Conservation (phyloP, 2,113 vertebrate genomes). For the Pelecanus crispus region DNA sequence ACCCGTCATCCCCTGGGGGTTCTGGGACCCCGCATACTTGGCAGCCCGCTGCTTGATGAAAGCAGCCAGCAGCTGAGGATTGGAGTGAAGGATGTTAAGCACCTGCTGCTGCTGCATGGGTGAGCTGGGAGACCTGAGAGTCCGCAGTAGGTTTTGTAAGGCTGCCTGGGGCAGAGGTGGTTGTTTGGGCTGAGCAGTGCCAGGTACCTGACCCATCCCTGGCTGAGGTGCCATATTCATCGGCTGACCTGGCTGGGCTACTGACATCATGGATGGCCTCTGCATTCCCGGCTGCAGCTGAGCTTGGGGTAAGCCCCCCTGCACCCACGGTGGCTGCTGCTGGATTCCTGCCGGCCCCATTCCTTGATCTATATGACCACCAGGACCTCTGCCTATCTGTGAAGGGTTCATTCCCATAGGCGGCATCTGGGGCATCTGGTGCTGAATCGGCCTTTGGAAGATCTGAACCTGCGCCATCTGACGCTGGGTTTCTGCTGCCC, state of each 20-base stretch:
- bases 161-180: conserved; percentile 82
- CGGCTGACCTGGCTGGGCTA: conserved; percentile 85
- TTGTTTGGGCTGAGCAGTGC: conserved; percentile 73
- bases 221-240: conserved; percentile 79
- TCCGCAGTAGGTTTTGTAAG: conserved; percentile 81
- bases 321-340: conserved; percentile 77
- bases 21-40: conserved; percentile 83
- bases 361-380: conserved; percentile 75
- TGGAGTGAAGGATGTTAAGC: conserved; percentile 94
- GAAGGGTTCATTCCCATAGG: conserved; percentile 85
- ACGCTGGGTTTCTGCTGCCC: conserved; percentile 91
- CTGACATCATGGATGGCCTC: conserved; percentile 87
- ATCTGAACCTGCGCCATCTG: conserved; percentile 91
- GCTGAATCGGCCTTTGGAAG: conserved; percentile 86
- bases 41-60: conserved; percentile 95
- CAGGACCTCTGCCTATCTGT: conserved; percentile 76
- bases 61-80: conserved; percentile 93
- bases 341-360: conserved; percentile 78
- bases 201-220: conserved; percentile 78
- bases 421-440: conserved; percentile 84
- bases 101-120: conserved; percentile 93
- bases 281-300: conserved; percentile 84
- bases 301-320: conserved; percentile 81
- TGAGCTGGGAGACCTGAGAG: conserved; percentile 83
- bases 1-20: conserved; percentile 69